Percentiles rank a stretch among this genome's conserved stretches.
Conservation (phyloP, 2,888 invertebrate species). For the Timema cristinae region DNA sequence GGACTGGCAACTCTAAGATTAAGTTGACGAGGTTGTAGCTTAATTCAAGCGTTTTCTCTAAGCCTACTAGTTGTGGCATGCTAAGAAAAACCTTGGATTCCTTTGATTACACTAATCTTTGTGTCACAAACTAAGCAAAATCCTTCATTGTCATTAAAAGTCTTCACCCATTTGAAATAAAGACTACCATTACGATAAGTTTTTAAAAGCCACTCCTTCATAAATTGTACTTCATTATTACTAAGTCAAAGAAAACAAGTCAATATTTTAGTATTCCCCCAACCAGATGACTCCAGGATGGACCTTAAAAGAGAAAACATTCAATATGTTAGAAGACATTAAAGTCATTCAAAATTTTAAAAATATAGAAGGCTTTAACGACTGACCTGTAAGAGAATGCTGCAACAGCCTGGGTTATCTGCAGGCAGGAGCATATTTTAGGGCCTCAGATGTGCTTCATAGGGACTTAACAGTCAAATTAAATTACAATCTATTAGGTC, state of each 20-base stretch:
- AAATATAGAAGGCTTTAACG: too few species aligned
- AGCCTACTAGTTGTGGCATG: not conserved
- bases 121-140: not conserved
- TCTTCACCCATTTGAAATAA: not conserved
- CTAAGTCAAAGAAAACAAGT: not conserved
- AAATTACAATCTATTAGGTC: not conserved
- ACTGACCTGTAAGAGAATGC: too few species aligned
- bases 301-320: not conserved
- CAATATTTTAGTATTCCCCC: not conserved
- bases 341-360: too few species aligned
- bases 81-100: constrained; percentile 8
- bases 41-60: not conserved
- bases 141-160: not conserved
- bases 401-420: not conserved
- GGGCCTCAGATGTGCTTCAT: not conserved
- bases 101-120: constrained; percentile 2
- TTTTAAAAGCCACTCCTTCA: not conserved
- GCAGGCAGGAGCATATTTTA: not conserved
- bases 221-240: too few species aligned
- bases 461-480: not conserved
- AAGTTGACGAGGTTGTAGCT: not conserved
- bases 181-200: not conserved
- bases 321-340: too few species aligned
- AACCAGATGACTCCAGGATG: not conserved
- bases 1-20: not conserved